Conservation (phyloP, 2,113 vertebrate species). For the Entomyzon cyanotis region DNA sequence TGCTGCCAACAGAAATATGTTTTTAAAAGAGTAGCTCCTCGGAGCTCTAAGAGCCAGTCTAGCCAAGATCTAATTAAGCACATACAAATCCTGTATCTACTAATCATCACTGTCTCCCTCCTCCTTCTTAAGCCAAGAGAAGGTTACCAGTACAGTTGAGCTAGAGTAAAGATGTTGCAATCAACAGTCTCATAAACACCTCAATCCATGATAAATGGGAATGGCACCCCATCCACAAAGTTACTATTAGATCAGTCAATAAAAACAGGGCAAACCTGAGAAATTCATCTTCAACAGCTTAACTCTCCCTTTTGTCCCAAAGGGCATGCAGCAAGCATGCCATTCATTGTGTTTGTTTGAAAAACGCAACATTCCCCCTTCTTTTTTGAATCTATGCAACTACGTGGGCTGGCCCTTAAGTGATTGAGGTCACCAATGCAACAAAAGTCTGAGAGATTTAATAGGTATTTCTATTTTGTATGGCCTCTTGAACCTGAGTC, state of each 20-base stretch:
- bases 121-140: not conserved
- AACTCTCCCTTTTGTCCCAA: not conserved
- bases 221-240: not conserved
- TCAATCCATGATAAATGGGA: not conserved
- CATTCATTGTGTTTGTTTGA: not conserved
- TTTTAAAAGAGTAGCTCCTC: not conserved
- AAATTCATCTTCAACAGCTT: not conserved
- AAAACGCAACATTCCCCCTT: not conserved
- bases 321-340: not conserved
- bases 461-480: not conserved
- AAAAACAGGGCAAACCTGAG: not conserved
- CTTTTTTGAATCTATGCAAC: not conserved
- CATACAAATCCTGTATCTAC: not conserved
- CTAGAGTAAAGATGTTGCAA: not conserved
- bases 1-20: not conserved
- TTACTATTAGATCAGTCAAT: not conserved
- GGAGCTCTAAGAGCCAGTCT: not conserved
- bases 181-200: not conserved
- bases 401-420: not conserved
- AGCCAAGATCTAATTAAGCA: not conserved
- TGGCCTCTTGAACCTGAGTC: not conserved
- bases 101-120: not conserved
- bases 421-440: not conserved
- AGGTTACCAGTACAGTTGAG: not conserved
- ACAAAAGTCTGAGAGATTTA: not conserved